These are phyloP conservation scores for Homalodisca vitripennis DNA, from an alignment of 1,140 invertebrate species.

Conservation along the genomic window DNA sequence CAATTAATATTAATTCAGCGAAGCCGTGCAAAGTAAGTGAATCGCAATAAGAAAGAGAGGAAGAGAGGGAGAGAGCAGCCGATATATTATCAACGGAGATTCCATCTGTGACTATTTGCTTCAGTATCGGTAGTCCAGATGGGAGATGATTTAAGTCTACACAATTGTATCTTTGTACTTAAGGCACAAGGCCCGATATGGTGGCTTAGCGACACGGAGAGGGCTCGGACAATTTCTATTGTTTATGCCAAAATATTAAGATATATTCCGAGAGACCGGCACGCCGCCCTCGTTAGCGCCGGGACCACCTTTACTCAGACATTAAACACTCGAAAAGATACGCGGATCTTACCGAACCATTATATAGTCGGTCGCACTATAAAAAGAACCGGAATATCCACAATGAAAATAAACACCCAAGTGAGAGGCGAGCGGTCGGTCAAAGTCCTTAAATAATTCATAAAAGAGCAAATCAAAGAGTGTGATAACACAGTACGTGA, in stretches of 20 bases:
- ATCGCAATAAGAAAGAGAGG: slow-evolving; percentile 4
- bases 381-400: slow-evolving; percentile 4
- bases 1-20: slow-evolving; percentile 26
- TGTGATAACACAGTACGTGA: slow-evolving; percentile 3
- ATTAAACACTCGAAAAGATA: slow-evolving; percentile 12
- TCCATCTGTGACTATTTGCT: slow-evolving; percentile 20
- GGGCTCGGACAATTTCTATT: background rate
- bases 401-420: background rate
- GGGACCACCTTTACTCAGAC: slow-evolving; percentile 21
- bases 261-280: slow-evolving; percentile 19
- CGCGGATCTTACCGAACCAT: background rate
- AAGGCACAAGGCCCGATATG: slow-evolving; percentile 1
- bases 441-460: slow-evolving; percentile 1
- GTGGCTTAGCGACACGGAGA: background rate
- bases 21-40: slow-evolving; percentile 19
- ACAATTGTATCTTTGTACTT: slow-evolving; percentile 14
- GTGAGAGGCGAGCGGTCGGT: background rate
- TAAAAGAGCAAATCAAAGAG: slow-evolving; percentile 3
- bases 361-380: background rate
- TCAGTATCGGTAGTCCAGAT: slow-evolving; percentile 13
- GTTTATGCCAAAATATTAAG: slow-evolving; percentile 29
- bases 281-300: background rate
- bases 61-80: no score
- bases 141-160: background rate
- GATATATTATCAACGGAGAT: slow-evolving; percentile 18